Evolutionary conservation across 1,140 invertebrate species (phyloP), one percentile per base, ranked within the genome.

Genomic region (Microplitis mediator): DNA sequence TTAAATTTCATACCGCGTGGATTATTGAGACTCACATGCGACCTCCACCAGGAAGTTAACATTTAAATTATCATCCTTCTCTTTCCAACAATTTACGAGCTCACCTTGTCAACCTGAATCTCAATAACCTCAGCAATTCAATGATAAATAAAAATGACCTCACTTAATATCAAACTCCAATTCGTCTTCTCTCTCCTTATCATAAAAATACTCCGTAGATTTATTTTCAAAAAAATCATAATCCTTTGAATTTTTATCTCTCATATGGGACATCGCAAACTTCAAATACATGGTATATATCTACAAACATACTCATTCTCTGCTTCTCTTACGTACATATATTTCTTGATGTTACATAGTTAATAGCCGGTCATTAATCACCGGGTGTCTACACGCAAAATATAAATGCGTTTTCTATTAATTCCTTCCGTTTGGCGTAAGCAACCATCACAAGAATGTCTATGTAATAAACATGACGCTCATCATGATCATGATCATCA

Each of bases 361-460:
- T 75, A 75, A 76, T 75, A 50, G 75, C 73, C 76, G 70, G 65
- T 70, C 76, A 78, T 83, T 83, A 81, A 83, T 83, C 80, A 83
- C 75, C 64, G 79, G 77, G 4, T 50, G 62, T 64, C 62, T 75
- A 77, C 79, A 78, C 77, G 78, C 76, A 65, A 82, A 80, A 81
- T 83, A 81, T 78, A 80, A 83, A 80, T 80, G 76, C 71, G 74
- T 81, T 82, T 82, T 81, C 80, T 82, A 82, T 80, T 82, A 80
- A 84, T 84, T 80, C 77, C 78, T 81, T 78, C 76, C 76, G 76
- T 79, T 78, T 75, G 78, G 66, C 62, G 60, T 75, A 65, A 67
- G 56, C 74, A 73, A 71, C 62, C 58, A 69, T 35, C 72, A 74
- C 69, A 64, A 68, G 61, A 72, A 62, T 64, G 73, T 66, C 58